Base-by-base conservation (phyloP, 2,888 invertebrate genomes). In the Scaptomyza tumidula region DNA sequence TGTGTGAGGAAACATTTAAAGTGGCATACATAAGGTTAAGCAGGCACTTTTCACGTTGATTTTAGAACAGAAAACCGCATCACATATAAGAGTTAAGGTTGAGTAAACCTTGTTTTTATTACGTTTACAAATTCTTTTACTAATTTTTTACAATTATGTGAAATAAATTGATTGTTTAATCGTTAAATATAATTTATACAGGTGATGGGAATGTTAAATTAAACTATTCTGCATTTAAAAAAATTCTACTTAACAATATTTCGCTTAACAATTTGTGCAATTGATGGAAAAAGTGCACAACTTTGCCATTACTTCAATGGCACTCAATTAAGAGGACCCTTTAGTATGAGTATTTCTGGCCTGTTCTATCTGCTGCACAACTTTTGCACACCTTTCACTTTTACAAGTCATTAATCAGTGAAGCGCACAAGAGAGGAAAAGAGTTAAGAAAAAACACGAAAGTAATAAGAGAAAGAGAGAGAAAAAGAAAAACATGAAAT, bases 391-490 rank as follows among this genome's bases (percentile, higher is more conserved):
- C 74, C 81, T 88, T 86, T 84, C 74, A 72, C 68, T 88, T 80
- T 89, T 61, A 64, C 82, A 69, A 87, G 71, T 73, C 88, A 84
- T 87, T 86, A 89, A 87, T 78, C 79, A 84, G 71, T 45, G 82
- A 43, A 53, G 52, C n/a, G 48, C 29, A 37, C 61, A 55, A 44
- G 33, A 19, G 44, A 27, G 46, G 68, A 61, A 16, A 16, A 16
- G 16, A 68, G 64, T 57, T 56, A 7, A 46, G 59, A 62, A 58
- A 61, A 9, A 3, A 14, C 19, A 49, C 62, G 31, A 19, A 14
- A 11, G 27, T 7, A 11, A 52, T 43, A 52, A 4, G 14, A 11
- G 52, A 52, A 39, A 6, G 27, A 14, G n/a, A 3, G 7, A n/a
- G 33, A n/a, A 33, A 33, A 33, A 33, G 6, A 16, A 19, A 19